phyloP scores from a whole-genome alignment of 35 echinoderm and acorn worm species.

The Ophiothrix spiculata region DNA sequence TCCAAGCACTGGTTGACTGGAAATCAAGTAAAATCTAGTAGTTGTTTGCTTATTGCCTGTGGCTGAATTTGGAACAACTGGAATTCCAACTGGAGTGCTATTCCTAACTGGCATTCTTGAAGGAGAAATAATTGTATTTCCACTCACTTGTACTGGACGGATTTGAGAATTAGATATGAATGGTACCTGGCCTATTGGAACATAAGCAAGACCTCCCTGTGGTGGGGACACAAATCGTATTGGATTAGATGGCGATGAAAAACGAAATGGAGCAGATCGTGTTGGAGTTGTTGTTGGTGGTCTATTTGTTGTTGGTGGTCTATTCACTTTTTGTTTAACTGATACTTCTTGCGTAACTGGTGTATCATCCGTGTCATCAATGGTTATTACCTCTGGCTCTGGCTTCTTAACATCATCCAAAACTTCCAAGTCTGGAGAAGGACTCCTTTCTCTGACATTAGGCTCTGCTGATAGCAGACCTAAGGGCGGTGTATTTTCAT shows the following conservation, averaged over 20 bases:
- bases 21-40: no score
- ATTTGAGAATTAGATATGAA: no score
- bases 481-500: background rate
- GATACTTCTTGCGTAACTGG: background rate
- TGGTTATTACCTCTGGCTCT: background rate
- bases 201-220: no score
- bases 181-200: no score
- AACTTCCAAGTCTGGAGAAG: background rate
- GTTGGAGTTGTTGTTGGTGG: background rate
- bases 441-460: background rate
- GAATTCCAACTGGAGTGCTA: no score
- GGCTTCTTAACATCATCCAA: background rate
- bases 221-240: no score
- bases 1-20: no score
- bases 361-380: background rate
- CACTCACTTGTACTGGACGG: no score
- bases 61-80: no score
- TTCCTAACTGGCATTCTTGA: no score
- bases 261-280: background rate
- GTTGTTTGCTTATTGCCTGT: no score
- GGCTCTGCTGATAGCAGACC: background rate
- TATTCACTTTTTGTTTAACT: background rate
- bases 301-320: background rate
- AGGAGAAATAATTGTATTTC: no score
- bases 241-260: background rate